These are phyloP conservation scores for Nyctibius bracteatus DNA, from an alignment of 2,113 vertebrate species.

Conservation along the genomic window DNA sequence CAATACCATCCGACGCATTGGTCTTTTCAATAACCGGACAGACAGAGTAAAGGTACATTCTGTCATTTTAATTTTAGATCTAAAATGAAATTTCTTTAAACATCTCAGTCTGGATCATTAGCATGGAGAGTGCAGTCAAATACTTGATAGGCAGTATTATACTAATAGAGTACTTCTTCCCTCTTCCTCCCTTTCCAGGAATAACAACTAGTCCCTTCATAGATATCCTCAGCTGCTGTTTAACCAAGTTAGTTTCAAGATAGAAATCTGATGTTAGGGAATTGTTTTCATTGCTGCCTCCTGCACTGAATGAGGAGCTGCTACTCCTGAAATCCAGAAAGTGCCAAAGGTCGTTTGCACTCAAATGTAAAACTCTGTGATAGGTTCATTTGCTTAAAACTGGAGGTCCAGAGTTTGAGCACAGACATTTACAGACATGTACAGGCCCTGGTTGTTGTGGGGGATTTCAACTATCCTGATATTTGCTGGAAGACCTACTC, in stretches of 20 bases:
- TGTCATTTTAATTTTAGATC: neutral
- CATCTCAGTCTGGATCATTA: neutral
- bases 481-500: no score
- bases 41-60: slow-evolving; percentile 89
- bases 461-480: no score
- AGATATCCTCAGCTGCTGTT: neutral
- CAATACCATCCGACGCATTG: slow-evolving; percentile 87
- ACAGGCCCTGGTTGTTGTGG: no score
- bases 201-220: neutral
- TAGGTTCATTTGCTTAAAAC: neutral
- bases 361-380: neutral
- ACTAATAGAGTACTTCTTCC: neutral
- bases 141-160: neutral
- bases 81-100: neutral
- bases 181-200: neutral
- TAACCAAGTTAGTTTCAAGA: neutral
- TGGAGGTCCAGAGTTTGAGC: neutral
- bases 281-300: neutral
- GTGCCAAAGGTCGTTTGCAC: neutral
- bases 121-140: neutral
- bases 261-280: neutral
- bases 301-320: neutral
- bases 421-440: no score
- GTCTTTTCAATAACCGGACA: slow-evolving; percentile 89
- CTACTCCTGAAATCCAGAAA: neutral